Conservation (phyloP, 1,140 invertebrate genomes). For the Bombus difficillimus region DNA sequence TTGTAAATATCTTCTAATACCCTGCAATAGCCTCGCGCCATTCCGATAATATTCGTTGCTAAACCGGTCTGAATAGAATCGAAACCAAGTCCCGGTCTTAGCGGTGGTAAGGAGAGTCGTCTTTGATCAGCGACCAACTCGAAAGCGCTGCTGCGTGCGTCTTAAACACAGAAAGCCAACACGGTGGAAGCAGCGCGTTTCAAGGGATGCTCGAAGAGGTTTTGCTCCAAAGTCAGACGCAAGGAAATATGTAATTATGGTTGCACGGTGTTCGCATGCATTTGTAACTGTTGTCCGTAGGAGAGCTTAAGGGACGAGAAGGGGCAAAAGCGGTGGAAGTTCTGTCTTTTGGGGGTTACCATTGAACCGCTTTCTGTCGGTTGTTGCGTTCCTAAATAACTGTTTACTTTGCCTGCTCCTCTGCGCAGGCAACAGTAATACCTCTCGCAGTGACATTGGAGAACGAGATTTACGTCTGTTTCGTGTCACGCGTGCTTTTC, state of each 20-base stretch:
- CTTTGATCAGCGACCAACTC: conserved; percentile 5
- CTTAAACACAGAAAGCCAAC: background rate
- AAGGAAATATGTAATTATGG: conserved; percentile 35
- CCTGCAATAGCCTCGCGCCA: no score
- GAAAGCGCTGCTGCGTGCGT: background rate
- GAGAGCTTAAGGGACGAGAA: background rate
- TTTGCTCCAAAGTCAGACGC: background rate
- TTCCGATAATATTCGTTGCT: background rate
- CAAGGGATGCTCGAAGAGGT: background rate
- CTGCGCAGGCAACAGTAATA: background rate
- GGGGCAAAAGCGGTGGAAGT: background rate
- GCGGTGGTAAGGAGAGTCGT: background rate
- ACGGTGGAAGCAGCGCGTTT: background rate
- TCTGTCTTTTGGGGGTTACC: background rate
- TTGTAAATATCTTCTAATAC: no score
- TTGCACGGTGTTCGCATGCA: conserved; percentile 5
- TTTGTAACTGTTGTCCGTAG: conserved; percentile 1
- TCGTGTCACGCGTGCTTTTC: background rate
- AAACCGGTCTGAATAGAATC: background rate
- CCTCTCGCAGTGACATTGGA: background rate
- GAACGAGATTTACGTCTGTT: conserved; percentile 18
- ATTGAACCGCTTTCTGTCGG: background rate
- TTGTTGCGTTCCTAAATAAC: conserved; percentile 23
- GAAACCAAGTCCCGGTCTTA: background rate
- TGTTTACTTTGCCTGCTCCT: background rate